Conservation (phyloP, 2,888 invertebrate genomes). For the Liopterus haemorrhoidalis region DNA sequence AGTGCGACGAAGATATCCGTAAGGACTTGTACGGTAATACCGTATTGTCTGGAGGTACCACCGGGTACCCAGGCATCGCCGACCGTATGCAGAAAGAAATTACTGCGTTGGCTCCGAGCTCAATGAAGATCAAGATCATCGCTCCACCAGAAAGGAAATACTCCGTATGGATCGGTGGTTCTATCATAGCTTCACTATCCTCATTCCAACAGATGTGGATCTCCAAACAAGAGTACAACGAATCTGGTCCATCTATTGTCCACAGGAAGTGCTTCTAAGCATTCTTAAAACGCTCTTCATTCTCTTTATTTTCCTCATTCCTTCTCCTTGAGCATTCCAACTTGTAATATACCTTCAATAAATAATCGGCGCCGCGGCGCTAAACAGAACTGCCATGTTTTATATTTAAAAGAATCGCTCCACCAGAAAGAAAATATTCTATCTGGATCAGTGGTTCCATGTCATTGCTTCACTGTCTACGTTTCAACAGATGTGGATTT, state of each 20-base stretch:
- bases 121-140: slow-evolving; percentile 91
- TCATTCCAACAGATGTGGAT: slow-evolving; percentile 96
- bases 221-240: slow-evolving; percentile 95
- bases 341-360: slow-evolving; percentile 35
- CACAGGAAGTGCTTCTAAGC: slow-evolving; percentile 97
- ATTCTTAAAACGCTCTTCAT: slow-evolving; percentile 34
- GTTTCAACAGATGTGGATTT: too few species aligned
- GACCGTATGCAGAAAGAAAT: slow-evolving; percentile 91
- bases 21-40: slow-evolving; percentile 95
- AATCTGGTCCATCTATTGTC: slow-evolving; percentile 92
- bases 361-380: slow-evolving; percentile 17
- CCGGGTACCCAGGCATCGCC: slow-evolving; percentile 92
- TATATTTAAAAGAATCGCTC: slow-evolving; percentile 30
- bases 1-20: slow-evolving; percentile 95
- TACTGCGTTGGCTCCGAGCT: slow-evolving; percentile 82
- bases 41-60: slow-evolving; percentile 88
- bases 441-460: too few species aligned
- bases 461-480: too few species aligned
- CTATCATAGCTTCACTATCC: slow-evolving; percentile 82
- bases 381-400: slow-evolving; percentile 44
- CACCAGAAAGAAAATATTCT: too few species aligned
- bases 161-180: slow-evolving; percentile 93
- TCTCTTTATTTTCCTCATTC: slow-evolving; percentile 36
- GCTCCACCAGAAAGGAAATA: slow-evolving; percentile 91
- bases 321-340: slow-evolving; percentile 36